phyloP scores from a whole-genome alignment of 2,888 invertebrate genomes.

The Tuta absoluta region DNA sequence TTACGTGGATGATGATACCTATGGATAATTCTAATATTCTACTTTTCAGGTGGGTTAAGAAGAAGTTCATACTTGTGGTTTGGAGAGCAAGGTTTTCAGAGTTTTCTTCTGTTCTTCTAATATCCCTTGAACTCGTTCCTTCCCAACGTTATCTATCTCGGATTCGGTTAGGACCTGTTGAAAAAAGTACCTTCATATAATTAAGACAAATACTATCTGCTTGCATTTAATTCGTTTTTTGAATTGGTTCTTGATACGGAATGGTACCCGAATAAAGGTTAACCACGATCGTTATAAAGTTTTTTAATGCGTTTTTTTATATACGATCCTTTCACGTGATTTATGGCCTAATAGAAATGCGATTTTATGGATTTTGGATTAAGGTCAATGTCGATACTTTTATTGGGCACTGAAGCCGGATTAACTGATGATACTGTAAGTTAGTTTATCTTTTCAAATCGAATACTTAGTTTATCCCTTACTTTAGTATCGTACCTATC shows the following conservation, averaged over 20 bases:
- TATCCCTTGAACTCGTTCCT: constrained; percentile 83
- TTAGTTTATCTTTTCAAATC: too few species aligned
- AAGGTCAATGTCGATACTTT: too few species aligned
- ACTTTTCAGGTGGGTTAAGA: too few species aligned
- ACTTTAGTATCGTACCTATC: too few species aligned
- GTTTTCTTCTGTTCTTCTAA: constrained; percentile 89
- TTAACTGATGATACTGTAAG: too few species aligned
- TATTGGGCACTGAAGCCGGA: too few species aligned
- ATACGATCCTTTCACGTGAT: constrained; percentile 1
- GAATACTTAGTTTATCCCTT: too few species aligned
- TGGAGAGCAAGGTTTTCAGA: constrained; percentile 86
- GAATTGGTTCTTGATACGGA: constrained; percentile 17
- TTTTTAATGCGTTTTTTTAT: constrained; percentile 11
- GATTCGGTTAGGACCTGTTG: constrained; percentile 83
- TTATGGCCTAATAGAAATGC: not conserved
- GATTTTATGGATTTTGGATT: constrained; percentile 1
- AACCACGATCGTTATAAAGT: not conserved
- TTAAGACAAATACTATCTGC: not conserved
- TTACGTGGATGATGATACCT: too few species aligned
- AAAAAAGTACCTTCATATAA: too few species aligned
- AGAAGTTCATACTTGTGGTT: constrained; percentile 83
- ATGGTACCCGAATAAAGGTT: not conserved
- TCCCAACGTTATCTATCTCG: constrained; percentile 83
- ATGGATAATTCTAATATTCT: too few species aligned
- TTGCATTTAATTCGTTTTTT: constrained; percentile 4